Evolutionary conservation across 2,797 vertebrate genomes (phyloP), one percentile per base, ranked within the genome.

Genomic region (Dermochelys coriacea): DNA sequence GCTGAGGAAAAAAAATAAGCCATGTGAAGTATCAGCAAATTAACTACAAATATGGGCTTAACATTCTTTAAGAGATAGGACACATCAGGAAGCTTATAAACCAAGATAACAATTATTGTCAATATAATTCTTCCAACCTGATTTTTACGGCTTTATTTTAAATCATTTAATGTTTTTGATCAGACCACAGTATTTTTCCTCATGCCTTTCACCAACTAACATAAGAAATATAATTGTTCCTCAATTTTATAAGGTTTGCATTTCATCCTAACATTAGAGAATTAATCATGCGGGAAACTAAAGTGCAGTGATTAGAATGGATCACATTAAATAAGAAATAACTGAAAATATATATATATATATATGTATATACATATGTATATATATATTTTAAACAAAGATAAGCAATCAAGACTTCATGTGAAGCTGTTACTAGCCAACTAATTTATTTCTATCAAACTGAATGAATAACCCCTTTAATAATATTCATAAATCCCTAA

Each of bases 71-170:
- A 96, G 88, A 98, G 97, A 98, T 94, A 98, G 95, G 83, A 93
- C 52, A 95, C 93, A 97, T 97, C 96, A 95, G 96, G 96, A 96
- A 97, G 91, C 94, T 88, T 94, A 96, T 89, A 97, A 96, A 89
- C 85, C 86, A 95, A 97, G 96, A 97, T 97, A 98, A 97, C 97
- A 97, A 96, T 96, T 96, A 96, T 97, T 98, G 97, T 97, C 93
- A 96, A 80, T 93, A 96, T 96, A 97, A 97, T 97, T 96, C 95
- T 94, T 97, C 95, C 93, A 97, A 94, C 96, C 93, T 97, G 93
- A 95, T 97, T 97, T 95, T 91, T 91, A 97, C 96, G 83, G 91
- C 85, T 87, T 97, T 89, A 90, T 94, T 97, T 96, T 96, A 96
- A 98, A 95, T 89, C 91, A 97, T 96, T 97, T 97, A 97, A 97